These are phyloP conservation scores for Pelvicachromis taeniatus DNA, from an alignment of 2,113 vertebrate species.

Conservation along the genomic window DNA sequence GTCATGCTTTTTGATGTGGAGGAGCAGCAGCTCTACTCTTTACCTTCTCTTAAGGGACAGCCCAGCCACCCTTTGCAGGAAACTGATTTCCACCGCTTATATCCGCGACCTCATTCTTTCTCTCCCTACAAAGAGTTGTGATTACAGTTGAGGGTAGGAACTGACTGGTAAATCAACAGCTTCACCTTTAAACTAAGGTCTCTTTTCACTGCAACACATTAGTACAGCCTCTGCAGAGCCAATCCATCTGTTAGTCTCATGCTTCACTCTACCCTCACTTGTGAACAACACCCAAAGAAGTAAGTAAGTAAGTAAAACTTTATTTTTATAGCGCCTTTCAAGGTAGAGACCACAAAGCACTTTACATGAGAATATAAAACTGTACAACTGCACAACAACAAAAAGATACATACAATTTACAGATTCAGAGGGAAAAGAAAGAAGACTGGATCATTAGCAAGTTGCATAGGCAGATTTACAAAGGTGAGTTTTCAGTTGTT, in stretches of 20 bases:
- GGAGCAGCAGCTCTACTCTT: not conserved
- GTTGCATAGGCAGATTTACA: too few relatives aligned
- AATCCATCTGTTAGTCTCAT: not conserved
- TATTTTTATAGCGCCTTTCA: too few relatives aligned
- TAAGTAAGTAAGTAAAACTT: too few relatives aligned
- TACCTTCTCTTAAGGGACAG: not conserved
- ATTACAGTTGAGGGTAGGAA: not conserved
- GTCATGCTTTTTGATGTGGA: not conserved
- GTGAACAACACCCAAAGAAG: not conserved
- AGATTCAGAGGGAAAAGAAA: too few relatives aligned
- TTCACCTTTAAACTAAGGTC: not conserved
- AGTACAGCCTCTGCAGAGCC: not conserved
- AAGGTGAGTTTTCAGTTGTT: too few relatives aligned
- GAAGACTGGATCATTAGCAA: too few relatives aligned
- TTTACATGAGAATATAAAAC: too few relatives aligned
- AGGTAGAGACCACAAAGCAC: too few relatives aligned
- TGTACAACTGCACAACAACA: too few relatives aligned
- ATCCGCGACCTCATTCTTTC: not conserved
- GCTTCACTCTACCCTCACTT: not conserved
- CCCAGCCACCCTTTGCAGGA: too few relatives aligned
- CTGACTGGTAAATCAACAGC: not conserved
- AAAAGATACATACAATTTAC: too few relatives aligned
- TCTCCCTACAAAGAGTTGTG: not conserved
- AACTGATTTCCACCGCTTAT: too few relatives aligned
- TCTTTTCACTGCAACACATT: not conserved